Base-by-base conservation (phyloP, 2,113 vertebrate genomes). In the Ailuropoda melanoleuca region DNA sequence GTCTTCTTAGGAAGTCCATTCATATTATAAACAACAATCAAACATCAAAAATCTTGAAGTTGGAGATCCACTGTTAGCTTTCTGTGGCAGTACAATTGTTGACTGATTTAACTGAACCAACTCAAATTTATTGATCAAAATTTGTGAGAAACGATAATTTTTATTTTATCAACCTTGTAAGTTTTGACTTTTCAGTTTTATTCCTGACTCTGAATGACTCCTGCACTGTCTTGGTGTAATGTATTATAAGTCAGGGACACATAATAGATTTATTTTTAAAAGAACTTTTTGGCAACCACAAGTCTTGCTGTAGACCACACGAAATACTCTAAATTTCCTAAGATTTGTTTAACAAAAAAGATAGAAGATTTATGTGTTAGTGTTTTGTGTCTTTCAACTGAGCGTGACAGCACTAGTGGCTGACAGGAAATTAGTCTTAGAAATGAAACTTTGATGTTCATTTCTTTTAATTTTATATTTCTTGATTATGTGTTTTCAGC, bases 391-490 rank as follows among this genome's bases (percentile, higher is more conserved):
- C 70, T 95, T 85, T n/a, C 21, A 23, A 55, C 21, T 88, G 34
- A 43, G 23, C 10, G 2, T 81, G 6, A 37, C 66, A 21, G 34
- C 34, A 19, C 56, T 78, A 64, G 15, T 50, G 19, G 13, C 48
- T 77, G 43, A 88, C 39, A 64, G 46, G 53, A 96, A 84, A 88
- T 84, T 70, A 58, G 58, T 29, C 21, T 68, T 88, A 85, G 74
- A 82, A 77, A 64, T 84, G 72, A 86, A 83, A 91, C 46, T 56
- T 62, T 21, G 7, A 78, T 55, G 88, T 92, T 92, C 56, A 64
- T 84, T 91, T 97, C 23, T 92, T 86, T 89, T 48, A 56, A 39
- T 64, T 39, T 93, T 3, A 77, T 29, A 72, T 77, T 91, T 95
- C 56, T 43, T 84, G 34, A 96, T 34, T 53, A 77, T 46, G 24